These are phyloP conservation scores for Escarpia spicata DNA, from an alignment of 2,888 invertebrate genomes.

Conservation along the genomic window DNA sequence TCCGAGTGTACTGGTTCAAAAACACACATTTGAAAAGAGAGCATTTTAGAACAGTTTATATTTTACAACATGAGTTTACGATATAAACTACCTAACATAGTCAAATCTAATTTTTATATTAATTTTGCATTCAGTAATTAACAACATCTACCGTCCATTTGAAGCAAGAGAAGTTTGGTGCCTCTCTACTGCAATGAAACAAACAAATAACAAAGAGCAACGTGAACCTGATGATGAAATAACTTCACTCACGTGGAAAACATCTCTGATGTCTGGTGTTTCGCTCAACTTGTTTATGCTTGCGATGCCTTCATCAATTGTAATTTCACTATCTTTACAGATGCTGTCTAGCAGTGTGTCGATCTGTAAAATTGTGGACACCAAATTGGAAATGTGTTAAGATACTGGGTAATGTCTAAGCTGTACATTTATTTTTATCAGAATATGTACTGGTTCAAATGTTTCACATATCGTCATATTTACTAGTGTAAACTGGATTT, in stretches of 20 bases:
- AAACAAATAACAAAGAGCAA: background rate
- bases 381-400: background rate
- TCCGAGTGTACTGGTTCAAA: no score
- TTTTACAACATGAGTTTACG: background rate
- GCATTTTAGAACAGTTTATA: no score
- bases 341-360: conserved; percentile 89
- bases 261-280: conserved; percentile 54
- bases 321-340: conserved; percentile 83
- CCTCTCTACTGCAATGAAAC: background rate
- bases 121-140: background rate
- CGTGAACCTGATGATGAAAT: background rate
- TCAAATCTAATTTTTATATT: background rate
- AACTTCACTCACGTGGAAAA: conserved; percentile 53
- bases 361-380: conserved; percentile 70
- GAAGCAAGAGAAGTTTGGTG: background rate
- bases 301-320: conserved; percentile 75
- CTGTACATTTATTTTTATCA: background rate
- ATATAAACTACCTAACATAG: background rate
- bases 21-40: background rate
- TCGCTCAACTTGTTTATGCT: conserved; percentile 56
- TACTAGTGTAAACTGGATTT: background rate
- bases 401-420: background rate
- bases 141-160: background rate
- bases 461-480: background rate
- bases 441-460: background rate